A percentile compares a stretch with the other conserved stretches of the same genome.
phyloP scores from a whole-genome alignment of 2,797 vertebrate species.

The Atherinosoma microstoma region DNA sequence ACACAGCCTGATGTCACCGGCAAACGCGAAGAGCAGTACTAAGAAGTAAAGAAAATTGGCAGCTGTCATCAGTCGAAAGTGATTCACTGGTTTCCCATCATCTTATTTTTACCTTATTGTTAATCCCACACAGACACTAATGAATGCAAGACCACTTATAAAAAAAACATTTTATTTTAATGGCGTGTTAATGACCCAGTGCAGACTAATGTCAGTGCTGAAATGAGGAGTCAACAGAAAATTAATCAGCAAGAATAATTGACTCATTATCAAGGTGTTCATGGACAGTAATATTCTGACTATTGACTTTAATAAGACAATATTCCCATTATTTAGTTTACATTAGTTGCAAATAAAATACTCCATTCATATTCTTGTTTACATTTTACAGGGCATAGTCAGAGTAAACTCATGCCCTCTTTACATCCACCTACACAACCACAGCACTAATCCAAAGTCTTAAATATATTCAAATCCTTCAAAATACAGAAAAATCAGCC shows the following conservation, averaged over 20 bases:
- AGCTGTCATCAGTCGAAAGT: constrained; percentile 47
- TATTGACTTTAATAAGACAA: neutral
- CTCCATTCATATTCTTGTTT: neutral
- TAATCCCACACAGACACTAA: neutral
- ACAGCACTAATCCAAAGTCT: neutral
- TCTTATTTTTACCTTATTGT: neutral
- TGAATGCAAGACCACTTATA: constrained; percentile 1
- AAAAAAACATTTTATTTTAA: constrained; percentile 41
- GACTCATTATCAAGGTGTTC: neutral
- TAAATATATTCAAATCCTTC: neutral
- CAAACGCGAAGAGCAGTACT: constrained; percentile 38
- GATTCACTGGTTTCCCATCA: constrained; percentile 43
- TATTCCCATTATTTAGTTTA: neutral
- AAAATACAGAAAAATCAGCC: neutral
- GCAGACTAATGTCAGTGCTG: neutral
- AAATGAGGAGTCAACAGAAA: neutral
- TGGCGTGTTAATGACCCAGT: constrained; percentile 5
- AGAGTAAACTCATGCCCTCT: neutral
- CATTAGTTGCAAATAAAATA: neutral
- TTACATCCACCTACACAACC: neutral
- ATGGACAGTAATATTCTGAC: neutral
- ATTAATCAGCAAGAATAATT: neutral
- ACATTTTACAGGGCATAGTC: neutral
- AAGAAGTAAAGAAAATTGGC: constrained; percentile 37
- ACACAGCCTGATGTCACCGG: constrained; percentile 54